These are phyloP conservation scores for Coluber constrictor DNA, from an alignment of 2,797 vertebrate genomes.

Conservation along the genomic window DNA sequence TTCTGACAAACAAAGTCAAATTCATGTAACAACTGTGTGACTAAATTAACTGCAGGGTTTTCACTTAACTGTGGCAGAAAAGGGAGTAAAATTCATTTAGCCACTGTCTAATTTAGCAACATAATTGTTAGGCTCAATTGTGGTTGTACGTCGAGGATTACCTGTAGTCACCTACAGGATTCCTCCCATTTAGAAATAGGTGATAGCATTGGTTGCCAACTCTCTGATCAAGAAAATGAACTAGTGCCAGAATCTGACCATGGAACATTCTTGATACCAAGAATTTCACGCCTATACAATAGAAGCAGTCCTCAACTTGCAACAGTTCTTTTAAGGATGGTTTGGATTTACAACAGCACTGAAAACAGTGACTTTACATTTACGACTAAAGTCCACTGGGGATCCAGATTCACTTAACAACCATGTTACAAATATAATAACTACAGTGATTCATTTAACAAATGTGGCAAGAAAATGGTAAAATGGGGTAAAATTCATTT, in stretches of 20 bases:
- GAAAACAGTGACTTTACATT: not conserved
- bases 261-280: not conserved
- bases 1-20: not conserved
- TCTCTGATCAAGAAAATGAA: not conserved
- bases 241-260: not conserved
- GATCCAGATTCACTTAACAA: not conserved
- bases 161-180: slow-evolving; percentile 21
- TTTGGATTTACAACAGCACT: not conserved
- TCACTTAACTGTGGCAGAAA: not conserved
- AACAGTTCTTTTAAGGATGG: not conserved
- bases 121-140: not conserved
- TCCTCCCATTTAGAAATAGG: slow-evolving; percentile 10
- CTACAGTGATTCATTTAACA: not conserved
- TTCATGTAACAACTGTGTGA: not conserved
- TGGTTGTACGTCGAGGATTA: not conserved
- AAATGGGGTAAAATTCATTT: not conserved
- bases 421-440: not conserved
- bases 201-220: not conserved
- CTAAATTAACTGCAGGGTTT: not conserved
- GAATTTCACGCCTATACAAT: not conserved
- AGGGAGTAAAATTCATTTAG: not conserved
- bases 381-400: not conserved
- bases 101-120: not conserved
- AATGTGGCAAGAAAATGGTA: not conserved
- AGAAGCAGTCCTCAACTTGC: not conserved